Evolutionary conservation across 2,888 invertebrate genomes (phyloP), one percentile per base, ranked within the genome.

Genomic region (Drosophila mulleri): DNA sequence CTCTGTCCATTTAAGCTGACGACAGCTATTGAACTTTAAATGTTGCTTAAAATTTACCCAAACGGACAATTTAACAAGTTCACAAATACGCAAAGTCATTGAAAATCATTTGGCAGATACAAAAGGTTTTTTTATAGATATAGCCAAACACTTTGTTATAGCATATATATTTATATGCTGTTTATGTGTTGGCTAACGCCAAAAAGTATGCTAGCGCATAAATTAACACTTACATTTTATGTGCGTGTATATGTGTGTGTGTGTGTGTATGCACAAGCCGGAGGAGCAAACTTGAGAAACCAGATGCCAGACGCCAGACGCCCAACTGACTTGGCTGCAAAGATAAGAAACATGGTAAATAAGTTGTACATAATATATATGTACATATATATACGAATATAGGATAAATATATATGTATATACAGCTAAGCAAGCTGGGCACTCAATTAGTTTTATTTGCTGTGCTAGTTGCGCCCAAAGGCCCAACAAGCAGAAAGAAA

Each of bases 171-270:
- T 72, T 73, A 69, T 65, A 62, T 57, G 41, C 29, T 61, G 61
- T 69, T 75, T 72, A 60, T 71, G 50, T 65, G 58, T 67, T 72
- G 47, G 66, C 41, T 44, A 72, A 69, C 64, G 64, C 64, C 67
- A 26, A 66, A 78, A 75, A 73, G 75, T 78, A 81, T 74, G 54
- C 65, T 68, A 75, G 12, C 35, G 82, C 75, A 87, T 86, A 87
- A 89, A 86, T 89, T 82, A 89, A 89, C 89, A 86, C 86, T 86
- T 78, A 86, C 86, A 68, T 76, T 89, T 84, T 70, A 80, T 80
- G 69, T 70, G 67, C 41, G 56, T 29, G 26, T 5, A 6, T n/a
- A n/a, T n/a, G n/a, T n/a, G n/a, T n/a, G 20, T 26, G 29, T 70
- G 67, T 45, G 58, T 70, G 67, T 45, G 58, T 69, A 66, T 45